phyloP scores from a whole-genome alignment of 2,797 vertebrate genomes.

The Enteromius paludinosus region DNA sequence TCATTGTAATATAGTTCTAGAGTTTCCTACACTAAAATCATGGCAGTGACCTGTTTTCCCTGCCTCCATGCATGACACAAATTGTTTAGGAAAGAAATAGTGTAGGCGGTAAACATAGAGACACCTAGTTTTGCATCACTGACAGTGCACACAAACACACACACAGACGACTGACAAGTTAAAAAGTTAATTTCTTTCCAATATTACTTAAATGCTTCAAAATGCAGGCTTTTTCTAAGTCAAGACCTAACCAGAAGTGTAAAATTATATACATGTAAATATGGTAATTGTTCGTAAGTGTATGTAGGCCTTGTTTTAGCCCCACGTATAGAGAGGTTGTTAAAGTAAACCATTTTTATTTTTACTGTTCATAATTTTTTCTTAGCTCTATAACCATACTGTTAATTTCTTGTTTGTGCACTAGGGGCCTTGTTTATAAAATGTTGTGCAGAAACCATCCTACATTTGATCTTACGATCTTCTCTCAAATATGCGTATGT shows the following conservation, averaged over 20 bases:
- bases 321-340: neutral
- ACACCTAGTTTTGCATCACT: neutral
- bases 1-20: neutral
- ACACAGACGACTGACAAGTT: neutral
- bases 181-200: neutral
- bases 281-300: neutral
- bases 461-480: neutral
- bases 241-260: neutral
- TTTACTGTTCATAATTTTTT: neutral
- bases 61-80: neutral
- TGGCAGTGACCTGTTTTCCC: neutral
- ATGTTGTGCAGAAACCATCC: neutral
- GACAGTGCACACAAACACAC: neutral
- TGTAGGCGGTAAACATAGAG: neutral
- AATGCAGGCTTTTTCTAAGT: slow-evolving; percentile 4
- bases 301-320: neutral
- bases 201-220: neutral
- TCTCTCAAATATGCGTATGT: neutral
- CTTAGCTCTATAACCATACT: neutral
- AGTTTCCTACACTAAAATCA: neutral
- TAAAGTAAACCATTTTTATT: slow-evolving; percentile 3
- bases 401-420: neutral
- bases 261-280: neutral
- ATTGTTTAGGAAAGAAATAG: slow-evolving; percentile 5
- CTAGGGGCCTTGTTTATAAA: neutral